Base-by-base conservation (phyloP, 1,140 invertebrate genomes). In the Atta colombica region DNA sequence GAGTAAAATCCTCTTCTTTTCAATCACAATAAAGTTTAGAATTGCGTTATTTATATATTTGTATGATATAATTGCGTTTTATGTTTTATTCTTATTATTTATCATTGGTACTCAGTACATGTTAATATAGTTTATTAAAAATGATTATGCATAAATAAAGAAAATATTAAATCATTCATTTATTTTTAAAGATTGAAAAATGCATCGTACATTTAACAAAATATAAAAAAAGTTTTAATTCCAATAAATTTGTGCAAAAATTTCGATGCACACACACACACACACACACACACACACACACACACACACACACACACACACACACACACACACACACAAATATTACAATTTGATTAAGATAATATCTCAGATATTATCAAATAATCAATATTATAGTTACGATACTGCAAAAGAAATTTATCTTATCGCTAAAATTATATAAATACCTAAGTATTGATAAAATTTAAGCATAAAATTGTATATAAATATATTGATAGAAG, bases 361-460 rank as follows among this genome's bases (percentile, higher is more conserved):
- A 74, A 71, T 5, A 74, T 31, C 5, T 51, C 16, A 61, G 35
- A 61, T 60, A 49, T 82, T 45, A 58, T 72, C 80, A 14, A 14
- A n/a, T 16, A 51, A 82, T 82, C 25, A 6, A 39, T 31, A 31
- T 39, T 39, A 39, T 39, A 39, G 0, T 69, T 66, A 0, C 5
- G 31, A 69, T 80, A 18, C 12, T 28, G 25, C 53, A 61, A 74
- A 51, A 21, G 2, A 16, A 31, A 10, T 69, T 68, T 58, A 45
- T 65, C 65, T 89, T 87, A 90, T 87, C 84, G 18, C n/a, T 58
- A 77, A 14, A 16, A 45, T 39, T 25, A 3, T 39, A 39, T 39
- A 60, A 5, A 31, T 60, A 25, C 25, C 25, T 25, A 68, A n/a
- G 16, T 80, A 45, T 28, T 31, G 49, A 39, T 6, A 14, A 3